Evolutionary conservation across 2,797 vertebrate species (phyloP).

Genomic region (Leptoclinus maculatus): DNA sequence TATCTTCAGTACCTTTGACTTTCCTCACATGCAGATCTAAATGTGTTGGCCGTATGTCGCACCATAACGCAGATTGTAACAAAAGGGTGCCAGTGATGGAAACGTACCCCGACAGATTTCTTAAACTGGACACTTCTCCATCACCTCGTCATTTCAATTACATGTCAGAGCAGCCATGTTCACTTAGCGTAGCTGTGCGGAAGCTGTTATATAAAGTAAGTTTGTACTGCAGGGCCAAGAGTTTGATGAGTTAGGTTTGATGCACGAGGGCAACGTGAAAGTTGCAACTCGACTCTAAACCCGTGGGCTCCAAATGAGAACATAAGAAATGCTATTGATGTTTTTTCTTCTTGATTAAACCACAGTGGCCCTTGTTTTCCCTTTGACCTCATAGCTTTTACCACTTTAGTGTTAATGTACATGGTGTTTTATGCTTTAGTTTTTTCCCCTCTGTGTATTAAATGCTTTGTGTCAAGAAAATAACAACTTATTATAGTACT

Average conservation of each 20-base stretch:
- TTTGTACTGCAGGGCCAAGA: conserved; percentile 10
- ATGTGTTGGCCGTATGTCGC: conserved; percentile 74
- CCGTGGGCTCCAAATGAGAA: not conserved
- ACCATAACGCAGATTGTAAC: conserved; percentile 80
- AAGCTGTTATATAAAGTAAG: conserved; percentile 49
- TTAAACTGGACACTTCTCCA: conserved; percentile 46
- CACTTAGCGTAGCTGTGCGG: conserved; percentile 63
- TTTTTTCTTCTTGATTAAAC: not conserved
- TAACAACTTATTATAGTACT: not conserved
- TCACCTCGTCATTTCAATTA: conserved; percentile 49
- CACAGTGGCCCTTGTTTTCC: conserved; percentile 4
- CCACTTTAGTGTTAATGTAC: rapidly evolving
- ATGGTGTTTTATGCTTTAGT: not conserved
- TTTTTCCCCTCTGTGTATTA: not conserved
- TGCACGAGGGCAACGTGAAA: conserved; percentile 14
- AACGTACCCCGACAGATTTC: conserved; percentile 37
- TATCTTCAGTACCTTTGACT: conserved; percentile 35
- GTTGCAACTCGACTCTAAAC: not conserved
- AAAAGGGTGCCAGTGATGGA: conserved; percentile 71
- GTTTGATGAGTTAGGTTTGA: conserved; percentile 33
- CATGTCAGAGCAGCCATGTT: conserved; percentile 38
- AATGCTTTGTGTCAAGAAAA: not conserved
- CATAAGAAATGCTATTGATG: not conserved
- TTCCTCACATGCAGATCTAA: conserved; percentile 61
- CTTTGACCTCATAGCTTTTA: not conserved